Conservation (phyloP, 2,113 vertebrate genomes). For the Corydoras sp. region DNA sequence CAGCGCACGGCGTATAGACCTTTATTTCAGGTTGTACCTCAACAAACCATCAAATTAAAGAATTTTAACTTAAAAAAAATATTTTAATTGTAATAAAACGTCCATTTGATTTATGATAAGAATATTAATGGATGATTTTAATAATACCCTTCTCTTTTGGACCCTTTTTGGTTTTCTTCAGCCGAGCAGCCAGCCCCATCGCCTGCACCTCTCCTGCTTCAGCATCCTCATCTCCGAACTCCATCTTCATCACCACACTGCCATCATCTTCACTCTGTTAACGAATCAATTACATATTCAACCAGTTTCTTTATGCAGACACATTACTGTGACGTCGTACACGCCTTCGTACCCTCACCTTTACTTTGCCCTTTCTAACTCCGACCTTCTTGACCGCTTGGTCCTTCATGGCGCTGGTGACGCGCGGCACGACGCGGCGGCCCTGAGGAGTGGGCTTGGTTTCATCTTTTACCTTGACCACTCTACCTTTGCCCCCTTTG, state of each 20-base stretch:
- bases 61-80: no score
- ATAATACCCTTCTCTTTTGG: constrained; percentile 59
- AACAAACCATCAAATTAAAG: no score
- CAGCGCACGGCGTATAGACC: no score
- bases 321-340: no score
- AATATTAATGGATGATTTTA: no score
- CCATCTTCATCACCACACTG: constrained; percentile 64
- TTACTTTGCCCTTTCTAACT: constrained; percentile 66
- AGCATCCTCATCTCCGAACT: constrained; percentile 64
- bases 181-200: constrained; percentile 59
- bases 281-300: no score
- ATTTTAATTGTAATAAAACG: no score
- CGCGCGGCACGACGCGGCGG: constrained; percentile 74
- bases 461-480: constrained; percentile 74
- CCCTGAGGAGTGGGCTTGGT: constrained; percentile 81
- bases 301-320: no score
- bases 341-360: constrained; percentile 64
- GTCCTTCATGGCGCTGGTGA: constrained; percentile 88
- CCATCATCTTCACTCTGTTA: constrained; percentile 57
- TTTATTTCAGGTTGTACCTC: no score
- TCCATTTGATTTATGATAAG: no score
- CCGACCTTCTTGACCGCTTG: constrained; percentile 79
- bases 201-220: constrained; percentile 42
- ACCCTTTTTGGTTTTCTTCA: constrained; percentile 70
- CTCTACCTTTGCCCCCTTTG: constrained; percentile 67